Evolutionary conservation across 2,113 vertebrate species (phyloP).

Genomic region (Bothrops jararaca): DNA sequence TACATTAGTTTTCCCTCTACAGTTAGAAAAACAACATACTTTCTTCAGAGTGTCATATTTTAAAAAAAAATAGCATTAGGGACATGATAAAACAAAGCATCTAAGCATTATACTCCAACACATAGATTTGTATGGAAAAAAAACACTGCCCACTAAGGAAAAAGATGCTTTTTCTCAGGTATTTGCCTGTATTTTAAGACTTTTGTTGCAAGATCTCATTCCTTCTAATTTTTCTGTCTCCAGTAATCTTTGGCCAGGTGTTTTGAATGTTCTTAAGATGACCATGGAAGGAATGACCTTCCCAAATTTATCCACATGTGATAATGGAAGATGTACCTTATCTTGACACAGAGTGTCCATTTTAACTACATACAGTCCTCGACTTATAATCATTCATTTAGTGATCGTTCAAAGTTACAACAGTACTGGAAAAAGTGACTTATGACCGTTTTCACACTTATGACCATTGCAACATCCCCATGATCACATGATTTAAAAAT

Average conservation of each 20-base stretch:
- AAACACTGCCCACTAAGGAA: not conserved
- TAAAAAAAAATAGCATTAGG: not conserved
- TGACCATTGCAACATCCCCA: not conserved
- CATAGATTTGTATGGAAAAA: fast-evolving
- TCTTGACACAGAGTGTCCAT: not conserved
- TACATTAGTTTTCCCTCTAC: no score
- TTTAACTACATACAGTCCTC: not conserved
- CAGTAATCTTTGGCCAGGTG: not conserved
- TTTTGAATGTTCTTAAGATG: not conserved
- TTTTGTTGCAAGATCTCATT: not conserved
- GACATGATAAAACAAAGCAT: not conserved
- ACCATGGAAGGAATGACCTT: not conserved
- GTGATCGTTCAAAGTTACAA: not conserved
- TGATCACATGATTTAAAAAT: not conserved
- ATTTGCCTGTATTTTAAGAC: not conserved
- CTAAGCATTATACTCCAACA: not conserved
- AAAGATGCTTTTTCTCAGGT: not conserved
- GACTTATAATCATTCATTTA: not conserved
- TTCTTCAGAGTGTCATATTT: not conserved
- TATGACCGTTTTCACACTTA: not conserved
- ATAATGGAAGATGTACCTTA: not conserved
- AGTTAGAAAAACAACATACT: not conserved
- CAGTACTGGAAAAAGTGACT: not conserved
- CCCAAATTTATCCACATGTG: not conserved
- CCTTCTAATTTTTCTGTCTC: not conserved